Percentiles rank a stretch among this genome's conserved stretches.
Evolutionary conservation across 2,888 invertebrate species (phyloP).

Genomic region (Agrilus mali): DNA sequence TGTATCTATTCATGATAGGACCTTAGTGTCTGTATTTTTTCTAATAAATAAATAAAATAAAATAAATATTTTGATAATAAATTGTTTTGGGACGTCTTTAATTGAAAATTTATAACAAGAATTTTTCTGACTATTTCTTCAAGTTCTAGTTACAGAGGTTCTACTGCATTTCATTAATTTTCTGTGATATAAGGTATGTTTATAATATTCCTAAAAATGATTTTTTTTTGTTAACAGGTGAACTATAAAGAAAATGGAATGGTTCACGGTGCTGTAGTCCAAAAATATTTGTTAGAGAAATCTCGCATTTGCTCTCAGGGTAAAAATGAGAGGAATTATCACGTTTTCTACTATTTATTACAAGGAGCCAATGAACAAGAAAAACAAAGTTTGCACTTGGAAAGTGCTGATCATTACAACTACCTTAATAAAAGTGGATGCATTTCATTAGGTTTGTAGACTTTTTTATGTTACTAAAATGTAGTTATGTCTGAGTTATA

Average conservation of each 20-base stretch:
- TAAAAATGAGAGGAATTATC: constrained; percentile 89
- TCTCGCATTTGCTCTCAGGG: constrained; percentile 91
- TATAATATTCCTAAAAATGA: too few species aligned
- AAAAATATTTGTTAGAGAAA: constrained; percentile 92
- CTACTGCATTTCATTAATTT: too few species aligned
- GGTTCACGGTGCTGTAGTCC: constrained; percentile 94
- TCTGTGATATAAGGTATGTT: too few species aligned
- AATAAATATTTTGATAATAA: too few species aligned
- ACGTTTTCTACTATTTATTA: constrained; percentile 92
- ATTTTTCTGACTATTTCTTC: too few species aligned
- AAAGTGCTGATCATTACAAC: constrained; percentile 76
- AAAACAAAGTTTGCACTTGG: constrained; percentile 66
- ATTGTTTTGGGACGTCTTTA: too few species aligned
- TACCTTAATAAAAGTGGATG: constrained; percentile 87
- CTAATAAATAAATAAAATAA: too few species aligned
- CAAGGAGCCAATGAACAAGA: constrained; percentile 82
- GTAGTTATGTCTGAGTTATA: constrained; percentile 43
- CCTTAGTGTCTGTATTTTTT: too few species aligned
- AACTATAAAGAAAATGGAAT: constrained; percentile 97
- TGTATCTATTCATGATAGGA: too few species aligned
- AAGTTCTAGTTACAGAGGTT: too few species aligned
- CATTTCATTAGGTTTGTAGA: constrained; percentile 39
- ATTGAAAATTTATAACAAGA: too few species aligned
- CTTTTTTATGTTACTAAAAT: too few species aligned
- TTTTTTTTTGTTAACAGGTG: constrained; percentile 29